A percentile compares a stretch with the other conserved stretches of the same genome.
Conservation (phyloP, 1,140 invertebrate species). For the Sycophila sp. region DNA sequence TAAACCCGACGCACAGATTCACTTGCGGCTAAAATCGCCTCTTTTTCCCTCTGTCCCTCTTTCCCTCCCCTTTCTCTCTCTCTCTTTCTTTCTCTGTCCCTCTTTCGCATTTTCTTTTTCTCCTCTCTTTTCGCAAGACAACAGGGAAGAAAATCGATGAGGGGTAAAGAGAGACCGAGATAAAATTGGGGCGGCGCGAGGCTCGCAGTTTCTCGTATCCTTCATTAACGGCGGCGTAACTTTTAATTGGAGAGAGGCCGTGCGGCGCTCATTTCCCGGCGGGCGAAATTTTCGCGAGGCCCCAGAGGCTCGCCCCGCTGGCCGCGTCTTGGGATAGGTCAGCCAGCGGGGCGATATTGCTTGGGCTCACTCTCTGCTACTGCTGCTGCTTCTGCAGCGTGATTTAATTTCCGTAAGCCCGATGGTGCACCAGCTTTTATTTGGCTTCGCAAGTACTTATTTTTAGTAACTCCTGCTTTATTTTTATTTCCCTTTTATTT, state of each 20-base stretch:
- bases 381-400: too few relatives aligned
- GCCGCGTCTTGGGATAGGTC: slow-evolving; percentile 56
- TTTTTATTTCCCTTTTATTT: too few relatives aligned
- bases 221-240: slow-evolving; percentile 62
- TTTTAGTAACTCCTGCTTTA: too few relatives aligned
- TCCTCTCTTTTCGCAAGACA: too few relatives aligned
- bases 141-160: not conserved
- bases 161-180: not conserved
- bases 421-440: too few relatives aligned
- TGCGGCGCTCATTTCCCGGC: slow-evolving; percentile 61
- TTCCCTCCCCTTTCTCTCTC: too few relatives aligned
- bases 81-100: not conserved
- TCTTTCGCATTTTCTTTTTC: not conserved
- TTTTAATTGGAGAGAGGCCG: slow-evolving; percentile 65
- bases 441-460: too few relatives aligned
- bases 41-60: too few relatives aligned
- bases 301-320: too few relatives aligned
- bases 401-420: too few relatives aligned
- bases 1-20: not conserved
- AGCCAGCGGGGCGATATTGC: slow-evolving; percentile 8
- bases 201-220: slow-evolving; percentile 58
- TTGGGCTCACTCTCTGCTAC: not conserved
- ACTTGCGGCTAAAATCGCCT: too few relatives aligned
- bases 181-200: not conserved
- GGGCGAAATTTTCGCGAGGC: slow-evolving; percentile 45